These are phyloP conservation scores for Pachycephala philippinensis DNA, from an alignment of 2,113 vertebrate genomes.

Conservation along the genomic window DNA sequence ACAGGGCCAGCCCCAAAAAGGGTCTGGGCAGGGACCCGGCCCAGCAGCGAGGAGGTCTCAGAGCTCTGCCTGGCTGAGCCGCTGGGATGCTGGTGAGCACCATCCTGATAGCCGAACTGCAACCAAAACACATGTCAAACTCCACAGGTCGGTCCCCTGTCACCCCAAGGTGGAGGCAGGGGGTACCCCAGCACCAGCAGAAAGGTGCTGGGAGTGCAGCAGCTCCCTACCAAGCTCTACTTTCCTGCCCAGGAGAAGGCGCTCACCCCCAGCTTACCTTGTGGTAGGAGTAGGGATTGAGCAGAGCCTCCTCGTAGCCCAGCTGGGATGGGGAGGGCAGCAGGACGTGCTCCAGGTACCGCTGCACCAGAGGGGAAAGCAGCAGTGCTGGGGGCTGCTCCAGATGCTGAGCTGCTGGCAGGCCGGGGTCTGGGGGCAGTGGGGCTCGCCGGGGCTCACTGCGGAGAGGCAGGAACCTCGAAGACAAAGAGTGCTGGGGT, in stretches of 20 bases:
- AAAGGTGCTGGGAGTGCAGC: not conserved
- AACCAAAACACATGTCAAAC: not conserved
- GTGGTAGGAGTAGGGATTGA: constrained; percentile 86
- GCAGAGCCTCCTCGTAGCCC: constrained; percentile 76
- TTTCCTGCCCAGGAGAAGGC: not conserved
- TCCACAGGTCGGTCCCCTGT: not conserved
- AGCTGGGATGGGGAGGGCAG: constrained; percentile 75
- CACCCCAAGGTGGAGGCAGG: not conserved
- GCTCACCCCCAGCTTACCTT: constrained; percentile 69
- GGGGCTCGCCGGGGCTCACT: not conserved
- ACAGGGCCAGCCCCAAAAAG: constrained; percentile 67
- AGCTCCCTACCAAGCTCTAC: not conserved
- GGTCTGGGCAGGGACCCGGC: constrained; percentile 47
- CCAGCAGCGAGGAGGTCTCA: constrained; percentile 57
- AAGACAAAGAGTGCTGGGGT: not conserved
- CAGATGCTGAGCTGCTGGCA: not conserved
- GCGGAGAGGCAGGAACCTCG: not conserved
- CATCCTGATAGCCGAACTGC: constrained; percentile 84
- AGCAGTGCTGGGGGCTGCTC: not conserved
- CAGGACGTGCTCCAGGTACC: constrained; percentile 87
- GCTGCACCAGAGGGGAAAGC: constrained; percentile 68
- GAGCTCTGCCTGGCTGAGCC: constrained; percentile 16
- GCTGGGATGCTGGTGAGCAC: constrained; percentile 59
- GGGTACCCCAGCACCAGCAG: not conserved
- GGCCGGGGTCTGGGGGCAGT: accelerated